Evolutionary conservation across 1,140 invertebrate species (phyloP).

Genomic region (Coboldia fuscipes): DNA sequence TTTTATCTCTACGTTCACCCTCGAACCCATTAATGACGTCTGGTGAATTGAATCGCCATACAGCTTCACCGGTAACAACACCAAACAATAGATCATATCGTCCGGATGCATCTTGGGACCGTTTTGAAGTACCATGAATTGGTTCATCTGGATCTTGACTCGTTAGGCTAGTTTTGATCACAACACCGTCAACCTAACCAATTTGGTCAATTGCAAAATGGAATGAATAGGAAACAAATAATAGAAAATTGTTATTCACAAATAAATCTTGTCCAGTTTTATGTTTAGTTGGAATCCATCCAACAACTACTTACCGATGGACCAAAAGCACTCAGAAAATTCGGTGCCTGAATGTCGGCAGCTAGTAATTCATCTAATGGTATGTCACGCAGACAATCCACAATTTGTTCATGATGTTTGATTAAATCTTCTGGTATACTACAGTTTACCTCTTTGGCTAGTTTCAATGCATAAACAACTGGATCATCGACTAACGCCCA

Average conservation of each 20-base stretch:
- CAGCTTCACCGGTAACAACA: slow-evolving; percentile 61
- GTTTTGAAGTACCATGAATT: slow-evolving; percentile 19
- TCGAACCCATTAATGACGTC: slow-evolving; percentile 79
- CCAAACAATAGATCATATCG: slow-evolving; percentile 65
- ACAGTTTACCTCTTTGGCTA: slow-evolving; percentile 74
- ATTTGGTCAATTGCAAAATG: background rate
- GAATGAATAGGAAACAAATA: background rate
- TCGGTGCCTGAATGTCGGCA: slow-evolving; percentile 58
- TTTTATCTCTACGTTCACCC: slow-evolving; percentile 67
- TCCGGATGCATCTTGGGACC: slow-evolving; percentile 8
- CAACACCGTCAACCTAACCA: slow-evolving; percentile 23
- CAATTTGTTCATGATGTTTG: slow-evolving; percentile 56
- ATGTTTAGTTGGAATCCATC: too few species aligned
- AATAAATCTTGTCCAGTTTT: too few species aligned
- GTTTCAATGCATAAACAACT: slow-evolving; percentile 57
- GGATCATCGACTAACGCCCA: slow-evolving; percentile 89
- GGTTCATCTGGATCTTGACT: slow-evolving; percentile 36
- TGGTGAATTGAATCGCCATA: slow-evolving; percentile 58
- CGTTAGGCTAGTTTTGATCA: slow-evolving; percentile 23
- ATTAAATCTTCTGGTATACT: slow-evolving; percentile 53
- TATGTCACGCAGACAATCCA: slow-evolving; percentile 57
- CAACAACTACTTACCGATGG: slow-evolving; percentile 65
- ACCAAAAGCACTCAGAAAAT: slow-evolving; percentile 65
- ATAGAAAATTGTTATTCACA: background rate
- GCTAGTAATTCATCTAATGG: slow-evolving; percentile 54